Evolutionary conservation across 2,797 vertebrate species (phyloP), one percentile per base, ranked within the genome.

Genomic region (Parauchenoglanis ngamensis): DNA sequence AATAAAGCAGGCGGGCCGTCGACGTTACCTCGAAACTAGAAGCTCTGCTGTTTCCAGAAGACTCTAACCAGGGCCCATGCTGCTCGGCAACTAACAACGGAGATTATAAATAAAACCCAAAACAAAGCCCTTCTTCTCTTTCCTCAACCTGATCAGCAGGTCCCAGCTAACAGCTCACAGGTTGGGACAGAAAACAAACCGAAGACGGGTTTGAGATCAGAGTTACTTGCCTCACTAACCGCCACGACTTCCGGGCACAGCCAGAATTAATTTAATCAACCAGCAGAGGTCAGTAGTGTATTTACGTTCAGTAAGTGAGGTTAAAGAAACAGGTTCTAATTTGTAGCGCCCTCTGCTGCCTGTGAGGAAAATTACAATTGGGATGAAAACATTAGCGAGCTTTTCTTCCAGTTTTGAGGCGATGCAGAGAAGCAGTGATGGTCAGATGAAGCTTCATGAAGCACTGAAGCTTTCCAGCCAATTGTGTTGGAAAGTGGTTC

Each of bases 41-140:
- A 44, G 89, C 83, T 92, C 89, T 89, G 89, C 91, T 77, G 88
- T 90, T 94, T 94, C 93, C 91, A 80, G 91, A 95, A 94, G 49
- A 23, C 93, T 94, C 92, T 87, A 96, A 46, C 95, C 95, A 1
- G 95, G 94, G 87, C 92, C 95, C 95, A 96, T 96, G 80, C 90
- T 92, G 92, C 70, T 56, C 21, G 3, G n/a, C 21, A 15, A 82
- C 12, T 17, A 0, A 78, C 80, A 17, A 23, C 57, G 10, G 46
- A 49, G 0, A 77, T 12, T 49, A 49, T 49, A 6, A 6, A 49
- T 21, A n/a, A 49, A 68, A 23, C 49, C 49, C 19, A 13, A 25
- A 49, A 49, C 46, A 49, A 0, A 86, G 67, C 46, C 28, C 21
- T 61, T 35, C 13, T 8, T 72, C 86, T 68, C 5, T 35, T 77